Evolutionary conservation across 2,113 vertebrate species (phyloP), one percentile per base, ranked within the genome.

Genomic region (Pachypanchax playfairii): DNA sequence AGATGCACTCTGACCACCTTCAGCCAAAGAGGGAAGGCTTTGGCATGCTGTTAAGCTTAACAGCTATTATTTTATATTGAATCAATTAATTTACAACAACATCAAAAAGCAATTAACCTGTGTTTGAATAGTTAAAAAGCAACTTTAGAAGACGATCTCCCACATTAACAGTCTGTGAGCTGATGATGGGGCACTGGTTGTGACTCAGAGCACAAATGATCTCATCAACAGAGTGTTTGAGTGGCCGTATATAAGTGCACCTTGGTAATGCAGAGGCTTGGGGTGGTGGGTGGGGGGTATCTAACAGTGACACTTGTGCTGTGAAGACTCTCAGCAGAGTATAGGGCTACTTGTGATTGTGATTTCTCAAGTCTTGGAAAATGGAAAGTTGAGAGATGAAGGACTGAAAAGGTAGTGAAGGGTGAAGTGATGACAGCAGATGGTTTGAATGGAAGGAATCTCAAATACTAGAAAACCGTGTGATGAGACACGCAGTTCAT

Each of bases 191-290:
- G 22, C 59, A 82, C 18, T 65, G 43, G 57, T 79, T 63, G 62
- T 46, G 31, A n/a, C n/a, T n/a, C n/a, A n/a, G 44, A 80, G 50
- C 73, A 71, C 13, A 14, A 66, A 65, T 65, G 53, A 82, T 65
- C 69, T 84, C 81, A 85, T 84, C 77, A 76, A 46, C 56, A 29
- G 61, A 28, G 35, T 62, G 51, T 83, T 75, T 57, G 80, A 79
- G 78, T 76, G 77, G 72, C 56, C 69, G 74, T 70, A 54, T 44
- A 82, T 72, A 77, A 86, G 73, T 52, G 67, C 48, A 72, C 56
- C 0, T 3, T 75, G 56, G 63, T 69, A 35, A 42, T 53, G 62
- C 76, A 80, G 60, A 71, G 72, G 72, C 12, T 26, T 25, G 63
- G 69, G 26, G 76, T 43, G 55, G 79, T n/a, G 67, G 57, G 50